Evolutionary conservation across 2,888 invertebrate species (phyloP).

Genomic region (Creontiades dilutus): DNA sequence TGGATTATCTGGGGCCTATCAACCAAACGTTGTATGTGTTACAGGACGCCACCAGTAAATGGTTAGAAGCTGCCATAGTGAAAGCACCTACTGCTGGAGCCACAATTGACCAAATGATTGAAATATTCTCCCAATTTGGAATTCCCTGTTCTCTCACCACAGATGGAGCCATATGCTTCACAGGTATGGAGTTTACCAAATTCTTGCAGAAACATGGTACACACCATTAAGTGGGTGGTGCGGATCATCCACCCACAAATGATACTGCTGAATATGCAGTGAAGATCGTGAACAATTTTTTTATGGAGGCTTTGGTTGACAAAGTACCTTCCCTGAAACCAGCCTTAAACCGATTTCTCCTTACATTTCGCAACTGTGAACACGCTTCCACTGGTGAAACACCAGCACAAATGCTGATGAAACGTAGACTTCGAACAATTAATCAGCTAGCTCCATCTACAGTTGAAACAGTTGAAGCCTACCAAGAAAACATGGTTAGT

Average conservation of each 20-base stretch:
- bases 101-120: conserved; percentile 28
- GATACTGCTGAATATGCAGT: too few relatives aligned
- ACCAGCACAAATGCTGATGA: too few relatives aligned
- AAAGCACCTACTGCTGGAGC: background rate
- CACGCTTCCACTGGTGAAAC: too few relatives aligned
- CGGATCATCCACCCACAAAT: background rate
- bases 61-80: conserved; percentile 38
- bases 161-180: conserved; percentile 39
- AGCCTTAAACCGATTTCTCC: too few relatives aligned
- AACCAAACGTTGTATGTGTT: background rate
- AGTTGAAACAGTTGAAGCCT: too few relatives aligned
- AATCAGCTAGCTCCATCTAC: too few relatives aligned
- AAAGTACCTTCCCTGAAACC: too few relatives aligned
- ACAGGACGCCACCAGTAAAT: conserved; percentile 26
- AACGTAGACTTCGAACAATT: too few relatives aligned
- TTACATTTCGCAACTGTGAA: too few relatives aligned
- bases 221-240: conserved; percentile 56
- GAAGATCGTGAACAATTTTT: too few relatives aligned
- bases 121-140: conserved; percentile 47
- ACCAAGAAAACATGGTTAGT: too few relatives aligned
- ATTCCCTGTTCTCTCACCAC: conserved; percentile 20
- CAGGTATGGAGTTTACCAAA: conserved; percentile 3
- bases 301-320: too few relatives aligned
- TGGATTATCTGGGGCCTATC: conserved; percentile 52
- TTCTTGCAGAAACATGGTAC: conserved; percentile 59